These are phyloP conservation scores for Pholis gunnellus DNA, from an alignment of 2,113 vertebrate species.

Conservation along the genomic window DNA sequence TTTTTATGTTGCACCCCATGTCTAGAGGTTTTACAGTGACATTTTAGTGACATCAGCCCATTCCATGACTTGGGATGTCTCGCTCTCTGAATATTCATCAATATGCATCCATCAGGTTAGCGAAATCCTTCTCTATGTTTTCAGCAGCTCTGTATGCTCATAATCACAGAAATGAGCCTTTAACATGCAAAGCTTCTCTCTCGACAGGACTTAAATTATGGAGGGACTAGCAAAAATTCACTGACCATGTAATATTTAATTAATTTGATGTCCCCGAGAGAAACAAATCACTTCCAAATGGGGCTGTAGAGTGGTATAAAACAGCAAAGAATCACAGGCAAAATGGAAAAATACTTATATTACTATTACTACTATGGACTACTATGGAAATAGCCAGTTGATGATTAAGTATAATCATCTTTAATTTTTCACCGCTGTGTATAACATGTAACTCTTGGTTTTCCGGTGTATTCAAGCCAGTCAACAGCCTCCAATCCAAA, in stretches of 20 bases:
- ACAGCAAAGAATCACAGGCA: conserved; percentile 14
- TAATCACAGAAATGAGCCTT: conserved; percentile 10
- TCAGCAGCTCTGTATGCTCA: neutral
- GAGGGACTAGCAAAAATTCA: conserved; percentile 22
- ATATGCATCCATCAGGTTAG: neutral
- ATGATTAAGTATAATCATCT: conserved; percentile 35
- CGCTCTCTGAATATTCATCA: neutral
- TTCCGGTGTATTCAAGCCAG: conserved; percentile 14
- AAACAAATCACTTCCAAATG: conserved; percentile 25
- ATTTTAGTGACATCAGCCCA: neutral
- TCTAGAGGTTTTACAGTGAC: neutral
- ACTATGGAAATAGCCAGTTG: conserved; percentile 19
- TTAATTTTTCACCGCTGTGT: conserved; percentile 24
- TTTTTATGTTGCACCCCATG: neutral
- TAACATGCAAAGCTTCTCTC: conserved; percentile 33
- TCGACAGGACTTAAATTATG: conserved; percentile 36
- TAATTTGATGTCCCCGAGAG: conserved; percentile 13
- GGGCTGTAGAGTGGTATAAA: conserved; percentile 4
- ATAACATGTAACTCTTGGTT: conserved; percentile 9
- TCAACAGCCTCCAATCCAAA: conserved; percentile 26
- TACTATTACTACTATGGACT: no score
- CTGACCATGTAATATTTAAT: conserved; percentile 39
- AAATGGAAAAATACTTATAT: conserved; percentile 16
- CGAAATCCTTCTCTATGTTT: neutral
- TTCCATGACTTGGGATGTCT: neutral